A percentile compares a stretch with the other conserved stretches of the same genome.
Conservation (phyloP, 1,140 invertebrate genomes). For the Drosophila nigromelanica region DNA sequence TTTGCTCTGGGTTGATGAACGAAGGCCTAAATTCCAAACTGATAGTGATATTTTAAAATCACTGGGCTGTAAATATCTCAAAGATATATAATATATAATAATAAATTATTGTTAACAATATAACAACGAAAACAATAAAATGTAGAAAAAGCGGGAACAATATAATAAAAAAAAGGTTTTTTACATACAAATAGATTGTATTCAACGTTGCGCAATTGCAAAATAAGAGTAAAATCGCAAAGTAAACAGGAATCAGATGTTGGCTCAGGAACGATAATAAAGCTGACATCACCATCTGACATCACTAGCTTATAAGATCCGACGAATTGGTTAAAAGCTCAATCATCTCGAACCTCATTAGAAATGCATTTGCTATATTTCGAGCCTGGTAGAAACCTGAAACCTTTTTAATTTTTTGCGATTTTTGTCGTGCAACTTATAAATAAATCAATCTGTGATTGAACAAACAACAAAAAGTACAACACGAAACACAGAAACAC, state of each 20-base stretch:
- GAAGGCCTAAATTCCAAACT: not conserved
- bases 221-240: constrained; percentile 15
- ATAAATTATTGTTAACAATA: too few relatives aligned
- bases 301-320: constrained; percentile 41
- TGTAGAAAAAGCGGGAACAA: too few relatives aligned
- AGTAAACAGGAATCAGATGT: constrained; percentile 16
- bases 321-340: constrained; percentile 6
- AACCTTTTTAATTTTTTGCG: constrained; percentile 16
- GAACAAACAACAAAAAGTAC: constrained; percentile 14
- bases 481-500: constrained; percentile 22
- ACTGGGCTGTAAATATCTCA: not conserved
- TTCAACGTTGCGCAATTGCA: constrained; percentile 47
- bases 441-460: constrained; percentile 62
- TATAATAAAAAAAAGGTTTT: not conserved
- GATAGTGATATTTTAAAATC: not conserved
- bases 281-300: constrained; percentile 70
- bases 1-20: not conserved
- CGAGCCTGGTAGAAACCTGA: constrained; percentile 45
- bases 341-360: constrained; percentile 53
- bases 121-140: too few relatives aligned
- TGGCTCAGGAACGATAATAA: constrained; percentile 24
- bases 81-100: too few relatives aligned
- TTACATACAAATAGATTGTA: constrained; percentile 12
- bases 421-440: constrained; percentile 47
- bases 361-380: constrained; percentile 69